Percentiles rank a stretch among this genome's conserved stretches.
These are phyloP conservation scores for Homarus americanus DNA, from an alignment of 1,140 invertebrate species.

Conservation along the genomic window DNA sequence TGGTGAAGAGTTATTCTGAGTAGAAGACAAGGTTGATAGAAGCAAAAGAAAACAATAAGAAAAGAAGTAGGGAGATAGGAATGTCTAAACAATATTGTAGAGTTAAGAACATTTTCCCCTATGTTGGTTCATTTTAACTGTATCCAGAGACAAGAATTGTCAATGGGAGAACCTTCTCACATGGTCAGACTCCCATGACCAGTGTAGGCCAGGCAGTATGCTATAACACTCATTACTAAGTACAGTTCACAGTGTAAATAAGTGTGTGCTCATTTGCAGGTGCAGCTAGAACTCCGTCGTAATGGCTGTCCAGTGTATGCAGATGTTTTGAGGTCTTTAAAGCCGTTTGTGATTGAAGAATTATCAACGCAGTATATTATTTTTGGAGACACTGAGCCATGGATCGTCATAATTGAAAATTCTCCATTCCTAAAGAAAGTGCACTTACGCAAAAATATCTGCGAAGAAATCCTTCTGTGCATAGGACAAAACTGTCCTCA, in stretches of 20 bases:
- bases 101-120: too few species aligned
- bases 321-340: conserved; percentile 20
- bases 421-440: conserved; percentile 38
- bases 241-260: not conserved
- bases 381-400: conserved; percentile 38
- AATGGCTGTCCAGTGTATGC: conserved; percentile 19
- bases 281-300: conserved; percentile 30
- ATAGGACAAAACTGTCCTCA: conserved; percentile 14
- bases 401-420: conserved; percentile 34
- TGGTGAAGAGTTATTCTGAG: too few species aligned
- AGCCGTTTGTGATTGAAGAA: conserved; percentile 50
- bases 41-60: too few species aligned
- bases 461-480: conserved; percentile 25
- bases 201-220: too few species aligned
- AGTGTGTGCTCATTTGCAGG: conserved; percentile 1
- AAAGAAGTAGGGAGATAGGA: too few species aligned
- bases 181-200: too few species aligned
- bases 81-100: too few species aligned
- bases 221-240: too few species aligned
- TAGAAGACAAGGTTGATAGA: too few species aligned
- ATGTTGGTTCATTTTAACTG: too few species aligned
- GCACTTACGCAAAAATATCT: conserved; percentile 42
- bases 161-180: too few species aligned
- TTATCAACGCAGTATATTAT: conserved; percentile 42
- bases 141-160: too few species aligned